Percentiles rank a stretch among this genome's conserved stretches.
These are phyloP conservation scores for Corydoras sp. DNA, from an alignment of 2,113 vertebrate genomes.

Conservation along the genomic window DNA sequence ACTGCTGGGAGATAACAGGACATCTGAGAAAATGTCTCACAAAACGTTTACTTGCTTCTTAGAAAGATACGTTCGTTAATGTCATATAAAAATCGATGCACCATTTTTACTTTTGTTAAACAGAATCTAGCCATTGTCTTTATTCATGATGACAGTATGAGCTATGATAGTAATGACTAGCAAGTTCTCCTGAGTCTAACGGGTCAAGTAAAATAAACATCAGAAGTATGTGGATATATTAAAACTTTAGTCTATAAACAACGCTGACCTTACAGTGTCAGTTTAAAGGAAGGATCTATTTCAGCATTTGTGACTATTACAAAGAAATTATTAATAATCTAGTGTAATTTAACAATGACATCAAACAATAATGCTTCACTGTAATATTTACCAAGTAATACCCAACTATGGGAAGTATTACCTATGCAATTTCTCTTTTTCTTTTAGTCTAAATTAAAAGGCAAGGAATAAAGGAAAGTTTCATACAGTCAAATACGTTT, in stretches of 20 bases:
- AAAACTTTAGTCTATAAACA: constrained; percentile 23
- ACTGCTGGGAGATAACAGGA: constrained; percentile 17
- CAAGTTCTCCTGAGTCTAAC: constrained; percentile 22
- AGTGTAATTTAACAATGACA: constrained; percentile 11
- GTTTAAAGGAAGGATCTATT: constrained; percentile 26
- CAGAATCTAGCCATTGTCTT: neutral
- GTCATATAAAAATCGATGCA: too few species aligned
- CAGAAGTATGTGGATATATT: constrained; percentile 13
- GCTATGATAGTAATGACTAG: constrained; percentile 7
- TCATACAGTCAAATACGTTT: neutral
- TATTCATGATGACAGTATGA: constrained; percentile 10
- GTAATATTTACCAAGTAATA: too few species aligned
- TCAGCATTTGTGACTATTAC: constrained; percentile 29
- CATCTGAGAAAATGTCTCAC: neutral
- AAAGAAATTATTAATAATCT: constrained; percentile 12
- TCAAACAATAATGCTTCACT: constrained; percentile 9
- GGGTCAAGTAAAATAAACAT: constrained; percentile 30
- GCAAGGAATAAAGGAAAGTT: neutral
- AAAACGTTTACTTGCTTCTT: too few species aligned
- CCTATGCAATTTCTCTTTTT: neutral
- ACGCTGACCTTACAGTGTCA: constrained; percentile 27
- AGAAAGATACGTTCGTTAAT: too few species aligned
- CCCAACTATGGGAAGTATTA: too few species aligned
- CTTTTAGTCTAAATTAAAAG: constrained; percentile 13
- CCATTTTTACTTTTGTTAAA: too few species aligned